Evolutionary conservation across 2,888 invertebrate species (phyloP).

Genomic region (Operophtera brumata): DNA sequence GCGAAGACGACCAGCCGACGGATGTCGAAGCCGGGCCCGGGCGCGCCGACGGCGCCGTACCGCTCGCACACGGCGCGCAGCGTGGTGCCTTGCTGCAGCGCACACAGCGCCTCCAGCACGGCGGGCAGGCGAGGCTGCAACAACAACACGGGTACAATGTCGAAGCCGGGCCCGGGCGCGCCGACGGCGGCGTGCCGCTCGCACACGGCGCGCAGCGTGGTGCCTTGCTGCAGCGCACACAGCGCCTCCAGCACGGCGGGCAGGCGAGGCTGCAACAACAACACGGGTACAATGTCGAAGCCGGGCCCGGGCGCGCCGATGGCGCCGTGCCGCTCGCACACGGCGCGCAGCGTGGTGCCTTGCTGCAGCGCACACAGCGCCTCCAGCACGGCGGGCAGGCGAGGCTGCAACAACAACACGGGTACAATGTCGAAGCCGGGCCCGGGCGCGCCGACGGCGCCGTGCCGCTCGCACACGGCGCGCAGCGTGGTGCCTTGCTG

Average conservation of each 20-base stretch:
- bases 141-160: too few species aligned
- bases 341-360: constrained; percentile 65
- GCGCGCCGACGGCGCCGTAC: constrained; percentile 34
- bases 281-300: too few species aligned
- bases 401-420: constrained; percentile 48
- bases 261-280: constrained; percentile 47
- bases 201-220: constrained; percentile 65
- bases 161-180: constrained; percentile 48
- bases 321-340: constrained; percentile 58
- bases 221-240: constrained; percentile 70
- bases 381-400: constrained; percentile 53
- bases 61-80: constrained; percentile 67
- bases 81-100: constrained; percentile 70
- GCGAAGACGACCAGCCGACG: constrained; percentile 81
- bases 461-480: constrained; percentile 62
- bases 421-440: constrained; percentile 64
- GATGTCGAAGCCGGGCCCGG: constrained; percentile 56
- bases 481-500: constrained; percentile 72
- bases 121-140: constrained; percentile 55
- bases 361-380: constrained; percentile 69
- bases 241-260: constrained; percentile 58
- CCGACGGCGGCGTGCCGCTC: constrained; percentile 48
- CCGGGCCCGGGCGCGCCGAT: constrained; percentile 37
- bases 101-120: constrained; percentile 59
- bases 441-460: constrained; percentile 32